Percentiles rank a stretch among this genome's conserved stretches.
These are phyloP conservation scores for Dysdera silvatica DNA, from an alignment of 1,140 invertebrate genomes.

Conservation along the genomic window DNA sequence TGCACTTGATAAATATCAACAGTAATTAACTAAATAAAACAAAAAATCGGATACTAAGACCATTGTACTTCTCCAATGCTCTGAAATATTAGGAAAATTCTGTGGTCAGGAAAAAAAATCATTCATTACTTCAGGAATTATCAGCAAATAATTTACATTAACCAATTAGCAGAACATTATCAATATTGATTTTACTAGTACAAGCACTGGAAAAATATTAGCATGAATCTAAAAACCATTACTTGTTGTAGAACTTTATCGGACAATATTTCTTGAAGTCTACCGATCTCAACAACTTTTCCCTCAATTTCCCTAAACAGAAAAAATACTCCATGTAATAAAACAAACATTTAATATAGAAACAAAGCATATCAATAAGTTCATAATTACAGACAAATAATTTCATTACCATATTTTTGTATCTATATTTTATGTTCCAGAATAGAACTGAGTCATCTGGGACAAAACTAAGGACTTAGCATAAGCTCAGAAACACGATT, in stretches of 20 bases:
- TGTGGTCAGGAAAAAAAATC: no score
- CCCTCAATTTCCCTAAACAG: conserved; percentile 53
- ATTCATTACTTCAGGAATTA: no score
- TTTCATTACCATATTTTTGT: no score
- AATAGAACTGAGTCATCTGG: no score
- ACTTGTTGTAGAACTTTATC: conserved; percentile 88
- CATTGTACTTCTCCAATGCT: no score
- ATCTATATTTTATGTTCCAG: no score
- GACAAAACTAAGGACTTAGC: no score
- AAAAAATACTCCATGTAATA: background rate
- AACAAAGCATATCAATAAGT: background rate
- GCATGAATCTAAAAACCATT: conserved; percentile 1
- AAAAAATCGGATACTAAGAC: no score
- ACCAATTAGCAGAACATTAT: background rate
- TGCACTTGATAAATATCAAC: no score
- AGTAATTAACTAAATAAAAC: no score
- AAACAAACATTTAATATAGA: background rate
- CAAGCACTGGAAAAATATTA: background rate
- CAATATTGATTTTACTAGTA: background rate
- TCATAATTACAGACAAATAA: background rate
- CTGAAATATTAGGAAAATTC: no score
- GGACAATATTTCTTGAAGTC: conserved; percentile 92
- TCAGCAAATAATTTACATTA: background rate
- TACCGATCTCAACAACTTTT: conserved; percentile 90
- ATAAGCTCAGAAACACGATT: no score